Evolutionary conservation across 2,113 vertebrate species (phyloP).

Genomic region (Anarhynchus alexandrinus): DNA sequence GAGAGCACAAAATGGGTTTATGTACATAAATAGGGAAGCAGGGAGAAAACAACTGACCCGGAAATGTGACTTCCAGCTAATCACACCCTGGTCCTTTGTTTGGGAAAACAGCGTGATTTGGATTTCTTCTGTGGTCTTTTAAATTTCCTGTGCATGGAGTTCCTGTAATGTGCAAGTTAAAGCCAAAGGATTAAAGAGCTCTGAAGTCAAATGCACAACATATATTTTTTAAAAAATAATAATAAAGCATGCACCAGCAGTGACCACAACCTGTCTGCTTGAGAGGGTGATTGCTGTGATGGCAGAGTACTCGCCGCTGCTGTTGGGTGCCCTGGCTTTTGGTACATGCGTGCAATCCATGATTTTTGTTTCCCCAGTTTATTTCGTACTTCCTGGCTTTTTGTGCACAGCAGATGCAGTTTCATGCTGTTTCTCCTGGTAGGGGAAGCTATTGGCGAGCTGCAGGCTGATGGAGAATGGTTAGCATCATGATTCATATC

Average conservation of each 20-base stretch:
- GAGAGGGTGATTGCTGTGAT: background rate
- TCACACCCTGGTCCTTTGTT: background rate
- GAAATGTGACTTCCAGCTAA: background rate
- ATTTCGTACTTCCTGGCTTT: background rate
- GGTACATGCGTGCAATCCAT: rapidly evolving
- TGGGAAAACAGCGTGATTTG: rapidly evolving
- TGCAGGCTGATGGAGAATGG: background rate
- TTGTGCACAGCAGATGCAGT: background rate
- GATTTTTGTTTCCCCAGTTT: rapidly evolving
- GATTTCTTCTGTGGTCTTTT: background rate
- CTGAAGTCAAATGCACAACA: background rate
- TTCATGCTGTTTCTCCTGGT: background rate
- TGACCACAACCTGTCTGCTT: background rate
- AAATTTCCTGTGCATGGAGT: background rate
- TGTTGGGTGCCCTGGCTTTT: background rate
- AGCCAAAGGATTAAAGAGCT: background rate
- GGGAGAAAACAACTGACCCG: background rate
- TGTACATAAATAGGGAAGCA: background rate
- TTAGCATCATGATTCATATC: background rate
- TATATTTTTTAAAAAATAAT: background rate
- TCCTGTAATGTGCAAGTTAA: background rate
- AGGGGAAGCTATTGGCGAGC: background rate
- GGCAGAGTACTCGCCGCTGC: background rate
- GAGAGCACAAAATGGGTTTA: background rate
- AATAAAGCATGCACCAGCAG: background rate